A percentile compares a stretch with the other conserved stretches of the same genome.
Conservation (phyloP, 2,113 vertebrate species). For the Carassius gibelio region DNA sequence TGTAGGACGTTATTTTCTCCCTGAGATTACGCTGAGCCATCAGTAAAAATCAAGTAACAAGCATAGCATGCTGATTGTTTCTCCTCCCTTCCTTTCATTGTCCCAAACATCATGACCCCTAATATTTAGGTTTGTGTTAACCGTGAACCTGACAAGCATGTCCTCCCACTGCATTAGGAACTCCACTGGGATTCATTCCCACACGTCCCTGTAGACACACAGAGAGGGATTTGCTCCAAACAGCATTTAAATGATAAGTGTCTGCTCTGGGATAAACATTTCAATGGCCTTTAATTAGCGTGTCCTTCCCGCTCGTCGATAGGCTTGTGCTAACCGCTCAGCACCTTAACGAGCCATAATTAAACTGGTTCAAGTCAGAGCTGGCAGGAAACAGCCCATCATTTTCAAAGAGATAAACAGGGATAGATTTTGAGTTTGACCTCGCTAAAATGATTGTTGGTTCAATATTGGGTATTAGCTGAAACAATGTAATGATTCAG, state of each 20-base stretch:
- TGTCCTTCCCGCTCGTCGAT: constrained; percentile 77
- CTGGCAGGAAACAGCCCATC: constrained; percentile 65
- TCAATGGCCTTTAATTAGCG: constrained; percentile 81
- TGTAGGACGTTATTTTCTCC: constrained; percentile 72
- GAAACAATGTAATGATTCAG: constrained; percentile 39
- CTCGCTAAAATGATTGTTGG: constrained; percentile 51
- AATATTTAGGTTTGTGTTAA: constrained; percentile 74
- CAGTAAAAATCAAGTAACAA: constrained; percentile 72
- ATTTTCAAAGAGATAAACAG: constrained; percentile 69
- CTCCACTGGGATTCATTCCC: constrained; percentile 77
- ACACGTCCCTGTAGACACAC: constrained; percentile 66
- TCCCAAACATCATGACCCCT: constrained; percentile 66
- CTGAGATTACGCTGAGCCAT: constrained; percentile 67
- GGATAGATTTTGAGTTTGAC: constrained; percentile 57
- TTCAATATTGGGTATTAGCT: constrained; percentile 50
- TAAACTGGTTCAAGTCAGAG: constrained; percentile 77
- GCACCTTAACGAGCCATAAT: constrained; percentile 79
- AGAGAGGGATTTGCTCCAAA: constrained; percentile 75
- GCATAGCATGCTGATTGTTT: constrained; percentile 63
- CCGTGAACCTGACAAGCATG: constrained; percentile 62
- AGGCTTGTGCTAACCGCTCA: constrained; percentile 78
- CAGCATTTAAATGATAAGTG: constrained; percentile 77
- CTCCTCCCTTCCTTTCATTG: constrained; percentile 60
- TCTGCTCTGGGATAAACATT: constrained; percentile 74
- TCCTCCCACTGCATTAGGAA: constrained; percentile 72